A percentile compares a stretch with the other conserved stretches of the same genome.
phyloP scores from a whole-genome alignment of 2,113 vertebrate genomes.

The Neodontobutis hainanensis region DNA sequence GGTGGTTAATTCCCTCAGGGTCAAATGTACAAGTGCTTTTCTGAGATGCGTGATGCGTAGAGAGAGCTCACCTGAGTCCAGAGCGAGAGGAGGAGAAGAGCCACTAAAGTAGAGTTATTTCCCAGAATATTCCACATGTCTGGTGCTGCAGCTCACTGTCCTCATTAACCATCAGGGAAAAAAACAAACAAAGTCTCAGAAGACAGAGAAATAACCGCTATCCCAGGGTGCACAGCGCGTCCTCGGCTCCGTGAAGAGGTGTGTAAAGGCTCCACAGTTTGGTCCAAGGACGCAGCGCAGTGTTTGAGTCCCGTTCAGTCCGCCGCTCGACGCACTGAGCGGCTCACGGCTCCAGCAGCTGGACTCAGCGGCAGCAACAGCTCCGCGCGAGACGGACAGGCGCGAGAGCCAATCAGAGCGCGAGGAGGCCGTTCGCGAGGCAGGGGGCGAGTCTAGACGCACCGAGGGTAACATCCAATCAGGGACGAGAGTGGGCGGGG shows the following conservation, averaged over 20 bases:
- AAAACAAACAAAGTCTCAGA: conserved; percentile 29
- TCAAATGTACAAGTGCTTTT: background rate
- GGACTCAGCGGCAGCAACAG: conserved; percentile 43
- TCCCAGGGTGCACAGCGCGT: background rate
- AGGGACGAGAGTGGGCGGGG: conserved; percentile 20
- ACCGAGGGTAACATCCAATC: conserved; percentile 50
- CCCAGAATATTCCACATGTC: conserved; percentile 78
- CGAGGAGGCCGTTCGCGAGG: background rate
- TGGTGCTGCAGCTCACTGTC: conserved; percentile 48
- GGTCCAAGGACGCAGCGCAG: conserved; percentile 57
- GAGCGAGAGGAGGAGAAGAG: conserved; percentile 63
- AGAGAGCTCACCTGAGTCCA: conserved; percentile 74
- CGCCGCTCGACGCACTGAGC: conserved; percentile 58
- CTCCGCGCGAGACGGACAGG: conserved; percentile 48
- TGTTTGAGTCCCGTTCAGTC: conserved; percentile 43
- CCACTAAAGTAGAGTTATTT: conserved; percentile 63
- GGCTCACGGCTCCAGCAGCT: conserved; percentile 35
- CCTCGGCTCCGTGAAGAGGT: background rate
- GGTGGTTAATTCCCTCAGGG: too few relatives aligned
- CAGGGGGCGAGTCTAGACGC: background rate
- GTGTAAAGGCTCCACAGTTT: conserved; percentile 7
- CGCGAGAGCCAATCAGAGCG: conserved; percentile 54
- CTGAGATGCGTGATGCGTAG: background rate
- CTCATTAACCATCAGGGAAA: conserved; percentile 54
- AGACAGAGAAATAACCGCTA: background rate